Evolutionary conservation across 2,888 invertebrate genomes (phyloP).

Genomic region (Pyrrhosoma nymphula): DNA sequence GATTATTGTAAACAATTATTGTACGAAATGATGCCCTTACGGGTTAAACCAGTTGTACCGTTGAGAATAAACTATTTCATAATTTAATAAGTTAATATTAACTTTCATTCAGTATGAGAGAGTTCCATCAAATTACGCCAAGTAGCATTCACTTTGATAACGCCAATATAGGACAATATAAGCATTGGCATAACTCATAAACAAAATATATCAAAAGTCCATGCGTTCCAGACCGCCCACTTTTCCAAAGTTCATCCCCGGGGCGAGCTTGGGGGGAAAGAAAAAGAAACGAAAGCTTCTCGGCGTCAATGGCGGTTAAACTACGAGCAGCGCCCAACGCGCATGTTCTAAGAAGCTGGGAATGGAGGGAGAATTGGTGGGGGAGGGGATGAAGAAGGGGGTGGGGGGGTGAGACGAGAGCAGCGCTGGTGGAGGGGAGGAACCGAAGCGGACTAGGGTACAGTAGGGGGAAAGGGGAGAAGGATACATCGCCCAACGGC

Average conservation of each 20-base stretch:
- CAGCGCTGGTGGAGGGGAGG: background rate
- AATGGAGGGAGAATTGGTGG: background rate
- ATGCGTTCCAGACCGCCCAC: background rate
- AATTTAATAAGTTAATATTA: too few relatives aligned
- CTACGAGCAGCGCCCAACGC: slow-evolving; percentile 13
- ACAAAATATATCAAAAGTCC: too few relatives aligned
- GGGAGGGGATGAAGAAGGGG: background rate
- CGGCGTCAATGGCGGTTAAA: slow-evolving; percentile 46
- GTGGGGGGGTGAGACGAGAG: background rate
- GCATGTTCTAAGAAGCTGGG: slow-evolving; percentile 38
- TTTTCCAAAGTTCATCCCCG: slow-evolving; percentile 1
- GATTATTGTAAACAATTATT: too few relatives aligned
- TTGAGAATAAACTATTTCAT: too few relatives aligned
- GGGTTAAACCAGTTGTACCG: too few relatives aligned
- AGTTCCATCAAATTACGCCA: too few relatives aligned
- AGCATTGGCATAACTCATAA: too few relatives aligned
- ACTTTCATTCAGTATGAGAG: too few relatives aligned
- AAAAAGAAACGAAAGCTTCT: background rate
- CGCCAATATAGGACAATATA: too few relatives aligned
- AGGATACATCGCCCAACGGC: background rate
- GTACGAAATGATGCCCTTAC: too few relatives aligned
- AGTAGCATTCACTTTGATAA: too few relatives aligned
- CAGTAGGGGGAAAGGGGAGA: background rate
- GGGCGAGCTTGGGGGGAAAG: background rate
- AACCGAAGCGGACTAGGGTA: background rate